Conservation (phyloP, 1,140 invertebrate species). For the Fopius arisanus region DNA sequence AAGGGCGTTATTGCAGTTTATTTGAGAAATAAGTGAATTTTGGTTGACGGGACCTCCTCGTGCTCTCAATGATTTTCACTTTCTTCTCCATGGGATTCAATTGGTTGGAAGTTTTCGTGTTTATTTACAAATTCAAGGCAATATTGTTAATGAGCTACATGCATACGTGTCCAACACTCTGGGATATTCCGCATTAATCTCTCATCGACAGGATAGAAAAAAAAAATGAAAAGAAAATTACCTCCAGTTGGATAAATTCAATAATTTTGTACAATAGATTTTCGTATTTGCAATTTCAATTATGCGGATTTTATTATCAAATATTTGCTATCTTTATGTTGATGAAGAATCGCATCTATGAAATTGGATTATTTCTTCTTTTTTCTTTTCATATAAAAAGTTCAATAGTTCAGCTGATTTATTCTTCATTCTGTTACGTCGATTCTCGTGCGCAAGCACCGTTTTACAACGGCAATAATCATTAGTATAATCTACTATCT, state of each 20-base stretch:
- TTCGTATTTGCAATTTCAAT: not conserved
- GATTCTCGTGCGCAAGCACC: constrained; percentile 34
- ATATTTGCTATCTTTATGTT: constrained; percentile 21
- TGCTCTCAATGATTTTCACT: not conserved
- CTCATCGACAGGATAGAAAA: not conserved
- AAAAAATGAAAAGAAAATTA: no score
- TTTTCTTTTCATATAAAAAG: constrained; percentile 24
- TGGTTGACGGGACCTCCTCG: not conserved
- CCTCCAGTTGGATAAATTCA: constrained; percentile 17
- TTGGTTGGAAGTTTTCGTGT: constrained; percentile 56
- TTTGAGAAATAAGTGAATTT: not conserved
- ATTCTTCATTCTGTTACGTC: constrained; percentile 30
- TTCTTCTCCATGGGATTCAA: constrained; percentile 15
- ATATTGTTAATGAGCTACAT: constrained; percentile 53
- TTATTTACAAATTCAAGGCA: constrained; percentile 64
- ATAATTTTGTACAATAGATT: constrained; percentile 45
- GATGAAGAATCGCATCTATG: constrained; percentile 27
- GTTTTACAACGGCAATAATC: constrained; percentile 23
- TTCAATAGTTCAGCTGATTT: not conserved
- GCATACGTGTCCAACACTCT: constrained; percentile 47
- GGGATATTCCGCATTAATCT: constrained; percentile 40
- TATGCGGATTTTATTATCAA: constrained; percentile 3
- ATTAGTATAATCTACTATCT: constrained; percentile 24
- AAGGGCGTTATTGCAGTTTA: not conserved
- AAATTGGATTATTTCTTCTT: constrained; percentile 24